Evolutionary conservation across 2,113 vertebrate genomes (phyloP).

Genomic region (Manacus vitellinus): DNA sequence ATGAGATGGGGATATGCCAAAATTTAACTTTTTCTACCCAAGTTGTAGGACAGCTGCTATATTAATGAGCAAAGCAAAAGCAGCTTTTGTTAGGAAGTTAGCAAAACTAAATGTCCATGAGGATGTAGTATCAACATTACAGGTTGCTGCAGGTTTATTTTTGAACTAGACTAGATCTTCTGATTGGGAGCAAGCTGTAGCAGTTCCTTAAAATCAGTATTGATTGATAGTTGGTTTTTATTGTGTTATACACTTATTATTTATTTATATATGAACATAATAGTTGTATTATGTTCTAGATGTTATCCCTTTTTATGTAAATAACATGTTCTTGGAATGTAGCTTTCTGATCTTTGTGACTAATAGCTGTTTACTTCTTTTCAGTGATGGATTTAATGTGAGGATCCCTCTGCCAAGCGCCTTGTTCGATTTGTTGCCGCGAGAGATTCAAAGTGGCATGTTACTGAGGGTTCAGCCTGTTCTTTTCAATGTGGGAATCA

Average conservation of each 20-base stretch:
- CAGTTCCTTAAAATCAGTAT: background rate
- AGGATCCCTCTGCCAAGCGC: conserved; percentile 91
- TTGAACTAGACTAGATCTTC: background rate
- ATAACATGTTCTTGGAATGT: background rate
- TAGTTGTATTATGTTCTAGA: background rate
- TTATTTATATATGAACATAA: background rate
- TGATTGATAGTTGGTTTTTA: background rate
- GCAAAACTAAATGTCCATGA: background rate
- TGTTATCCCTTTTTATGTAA: background rate
- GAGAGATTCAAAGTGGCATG: conserved; percentile 98
- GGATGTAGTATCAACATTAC: background rate
- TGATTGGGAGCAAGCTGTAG: background rate
- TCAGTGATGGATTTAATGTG: conserved; percentile 93
- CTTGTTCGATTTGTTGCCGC: conserved; percentile 91
- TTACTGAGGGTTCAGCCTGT: conserved; percentile 95
- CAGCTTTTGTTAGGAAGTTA: background rate
- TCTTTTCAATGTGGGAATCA: conserved; percentile 97
- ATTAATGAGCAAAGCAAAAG: background rate
- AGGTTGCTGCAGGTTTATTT: background rate
- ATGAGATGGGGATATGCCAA: background rate
- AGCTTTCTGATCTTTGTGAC: background rate
- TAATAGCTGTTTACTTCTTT: background rate
- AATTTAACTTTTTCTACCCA: background rate
- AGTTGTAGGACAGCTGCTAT: background rate
- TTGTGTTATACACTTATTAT: background rate